Base-by-base conservation (phyloP, 2,113 vertebrate genomes). In the Ammodramus savannarum region DNA sequence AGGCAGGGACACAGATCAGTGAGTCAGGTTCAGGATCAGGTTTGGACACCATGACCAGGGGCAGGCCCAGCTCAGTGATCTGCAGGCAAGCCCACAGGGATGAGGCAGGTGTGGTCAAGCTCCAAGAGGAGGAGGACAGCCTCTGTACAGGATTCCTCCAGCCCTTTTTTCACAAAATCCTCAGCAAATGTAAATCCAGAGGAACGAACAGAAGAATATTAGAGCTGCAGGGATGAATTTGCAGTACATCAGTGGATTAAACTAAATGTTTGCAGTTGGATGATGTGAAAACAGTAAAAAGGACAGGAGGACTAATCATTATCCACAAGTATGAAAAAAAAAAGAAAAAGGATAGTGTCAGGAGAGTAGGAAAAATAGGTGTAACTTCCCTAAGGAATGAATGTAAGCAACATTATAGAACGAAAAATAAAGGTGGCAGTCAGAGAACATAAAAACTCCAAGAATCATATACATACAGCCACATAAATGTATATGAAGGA, bases 271-370 rank as follows among this genome's bases (percentile, higher is more conserved):
- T 78, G 61, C 29, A 41, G 36, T 20, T 80, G 31, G 25, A 79
- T 59, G 39, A 22, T 49, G 10, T 77, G 76, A 68, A 86, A 85
- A 90, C 26, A 72, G 39, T 36, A 34, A 58, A 71, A 73, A 78
- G 8, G 7, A 31, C 25, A 11, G 32, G 49, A 69, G 34, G 57
- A 72, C 20, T 80, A 65, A 44, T 78, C 4, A 29, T 17, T 58
- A 31, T n/a, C 32, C 31, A 36, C 11, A 72, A 58, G 5, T 81
- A 31, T 75, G 68, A 80, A 74, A 59, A 85, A 76, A 61, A 71
- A n/a, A 7, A 79, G 54, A 0, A 0, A 0, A 85, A 36, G 1
- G 58, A 26, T 23, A 62, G 4, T 77, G 14, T 88, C 36, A 72
- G 44, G 49, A 61, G 8, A 71, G 41, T 67, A 59, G 34, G 34